Evolutionary conservation across 2,888 invertebrate species (phyloP), one percentile per base, ranked within the genome.

Genomic region (Salpingus planirostris): DNA sequence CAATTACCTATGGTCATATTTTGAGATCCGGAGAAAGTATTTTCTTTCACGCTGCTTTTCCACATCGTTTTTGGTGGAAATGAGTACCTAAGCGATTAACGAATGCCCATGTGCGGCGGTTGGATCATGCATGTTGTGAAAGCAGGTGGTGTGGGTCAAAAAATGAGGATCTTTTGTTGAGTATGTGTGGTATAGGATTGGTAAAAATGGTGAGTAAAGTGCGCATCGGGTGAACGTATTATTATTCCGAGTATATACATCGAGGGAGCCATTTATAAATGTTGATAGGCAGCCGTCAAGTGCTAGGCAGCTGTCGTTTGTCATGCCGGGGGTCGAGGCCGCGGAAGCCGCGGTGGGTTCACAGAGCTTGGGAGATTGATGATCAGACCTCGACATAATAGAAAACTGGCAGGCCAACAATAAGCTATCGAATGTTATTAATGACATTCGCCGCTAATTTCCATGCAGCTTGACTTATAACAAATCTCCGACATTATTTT

Each of bases 261-360:
- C 70, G 68, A n/a, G n/a, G n/a, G 65, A 69, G 71, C 71, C 73
- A 73, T 73, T 74, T 74, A 74, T 74, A 74, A 74, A 73, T 68
- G 70, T 70, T 73, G 73, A 74, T 73, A 71, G 74, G 73, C 73
- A 73, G 71, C 73, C 72, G 72, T 60, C 62, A 59, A 54, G 55
- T 47, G 49, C 68, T 68, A 70, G 73, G 72, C 74, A 74, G 74
- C 72, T 73, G 74, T 73, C 74, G 72, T 75, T 75, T 75, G 74
- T 75, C 74, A 75, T 73, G 68, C 65, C n/a, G 67, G 67, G 66
- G 71, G 61, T 50, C 59, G 64, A 63, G 68, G 69, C 68, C 68
- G 68, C 62, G 64, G 64, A 64, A 52, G 55, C 54, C 51, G 52
- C 55, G 52, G 46, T 33, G 42, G 33, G 68, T 66, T 44, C 48